Base-by-base conservation (phyloP, 2,797 vertebrate species). In the Gymnodraco acuticeps region DNA sequence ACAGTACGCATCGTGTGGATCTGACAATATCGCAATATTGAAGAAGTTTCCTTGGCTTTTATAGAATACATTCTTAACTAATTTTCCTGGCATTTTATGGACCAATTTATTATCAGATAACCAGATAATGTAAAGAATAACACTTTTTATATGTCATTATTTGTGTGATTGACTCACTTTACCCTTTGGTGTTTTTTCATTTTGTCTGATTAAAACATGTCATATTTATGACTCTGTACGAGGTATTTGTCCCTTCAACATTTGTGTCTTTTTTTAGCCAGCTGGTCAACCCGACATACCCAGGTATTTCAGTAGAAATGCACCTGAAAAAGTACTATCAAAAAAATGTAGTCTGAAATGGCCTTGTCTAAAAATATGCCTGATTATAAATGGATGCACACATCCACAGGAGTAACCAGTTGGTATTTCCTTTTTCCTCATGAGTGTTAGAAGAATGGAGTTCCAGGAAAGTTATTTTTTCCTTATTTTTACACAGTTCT, bases 351-450 rank as follows among this genome's bases (percentile, higher is more conserved):
- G 48, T 51, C 38, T 71, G 47, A 60, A 70, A 69, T 74, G 42
- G 55, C 50, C 11, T 60, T 68, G 64, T 61, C 62, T 75, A 64
- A 76, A 80, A 80, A 74, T 69, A 80, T 51, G 15, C 58, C 52
- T 54, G 48, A 73, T 71, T 69, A 68, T 77, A 76, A 78, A 75
- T 82, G 42, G 61, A 73, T 59, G 6, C 12, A 20, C 0, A 0
- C 3, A 15, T 73, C 20, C 56, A 52, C 74, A 70, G 51, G 65
- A 77, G 72, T 58, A 75, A 47, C 10, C 31, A 43, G 45, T 55
- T 66, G 53, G 78, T 80, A 81, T 83, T 87, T 88, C 73, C 74
- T 69, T 79, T 71, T 16, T 73, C 38, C 0, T 70, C 38, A 11
- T n/a, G 59, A 61, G 31, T 77, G 59, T 76, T 66, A 62, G 63